Base-by-base conservation (phyloP, 2,888 invertebrate species). In the Panzeria rudis region DNA sequence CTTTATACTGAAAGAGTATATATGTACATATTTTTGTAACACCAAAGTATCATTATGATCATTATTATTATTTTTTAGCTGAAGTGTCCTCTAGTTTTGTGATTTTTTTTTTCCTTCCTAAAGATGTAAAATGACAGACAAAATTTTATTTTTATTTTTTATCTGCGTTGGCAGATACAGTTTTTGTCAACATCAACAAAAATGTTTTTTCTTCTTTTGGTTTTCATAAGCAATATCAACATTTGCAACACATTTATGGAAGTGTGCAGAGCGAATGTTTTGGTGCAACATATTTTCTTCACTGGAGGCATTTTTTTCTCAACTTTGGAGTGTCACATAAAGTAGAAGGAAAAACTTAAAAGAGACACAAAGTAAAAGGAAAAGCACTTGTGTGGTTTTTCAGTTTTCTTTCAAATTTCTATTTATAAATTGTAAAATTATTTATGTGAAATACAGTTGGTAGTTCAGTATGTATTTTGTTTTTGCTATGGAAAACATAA, bases 311-410 rank as follows among this genome's bases (percentile, higher is more conserved):
- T 7, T 54, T 62, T 69, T 56, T 47, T 11, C 68, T 52, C 41
- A 15, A 20, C 32, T 75, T 59, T 84, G 44, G 76, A 81, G 80
- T 81, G 81, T 61, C 71, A 64, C 32, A 82, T 50, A 38, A 71
- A 62, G 32, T 44, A 62, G 32, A 47, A 52, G 38, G 20, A 69
- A 75, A 38, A 62, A 61, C 52, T 38, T 20, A 52, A 61, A 20
- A 38, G 11, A 38, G 20, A 35, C 23, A 64, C 64, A 59, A 77
- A 71, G 50, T 83, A 52, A 59, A 71, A 83, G 68, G 50, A 83
- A 83, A 77, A 77, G 52, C 76, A 83, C 82, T 83, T 77, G 82
- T 83, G 82, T 66, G 76, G 76, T 64, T 83, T 76, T 76, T 38
- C 44, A 32, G 68, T 56, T 35, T 56, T 78, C n/a, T 20, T 41